Conservation (phyloP, 1,140 invertebrate genomes). For the Ceratosolen fusciceps region DNA sequence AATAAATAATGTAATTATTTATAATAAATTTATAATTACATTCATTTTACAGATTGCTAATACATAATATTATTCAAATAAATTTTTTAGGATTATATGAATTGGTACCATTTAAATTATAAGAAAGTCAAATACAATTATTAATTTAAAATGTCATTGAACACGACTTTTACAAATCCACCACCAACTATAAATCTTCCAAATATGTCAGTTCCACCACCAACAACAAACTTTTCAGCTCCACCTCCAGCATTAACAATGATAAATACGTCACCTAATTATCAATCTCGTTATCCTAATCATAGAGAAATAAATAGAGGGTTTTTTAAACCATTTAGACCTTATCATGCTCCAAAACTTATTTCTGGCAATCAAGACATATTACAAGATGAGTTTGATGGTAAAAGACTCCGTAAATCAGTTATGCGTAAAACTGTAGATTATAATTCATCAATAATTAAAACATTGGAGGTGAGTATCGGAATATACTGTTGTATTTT, state of each 20-base stretch:
- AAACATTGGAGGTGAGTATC: slow-evolving; percentile 84
- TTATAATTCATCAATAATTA: slow-evolving; percentile 97
- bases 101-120: no score
- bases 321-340: slow-evolving; percentile 71
- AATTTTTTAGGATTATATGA: no score
- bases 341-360: slow-evolving; percentile 70
- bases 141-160: slow-evolving; percentile 26
- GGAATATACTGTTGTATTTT: not conserved
- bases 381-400: slow-evolving; percentile 90
- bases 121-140: not conserved
- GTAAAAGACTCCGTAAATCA: slow-evolving; percentile 94
- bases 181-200: slow-evolving; percentile 66
- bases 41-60: no score
- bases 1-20: no score
- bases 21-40: no score
- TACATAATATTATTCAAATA: no score
- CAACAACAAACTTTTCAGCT: slow-evolving; percentile 65
- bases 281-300: slow-evolving; percentile 66
- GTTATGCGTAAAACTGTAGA: slow-evolving; percentile 98
- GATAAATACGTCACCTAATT: slow-evolving; percentile 64
- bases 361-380: slow-evolving; percentile 64
- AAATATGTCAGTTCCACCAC: slow-evolving; percentile 70
- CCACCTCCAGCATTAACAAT: slow-evolving; percentile 68
- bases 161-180: slow-evolving; percentile 49
- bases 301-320: slow-evolving; percentile 64